Evolutionary conservation across 2,113 vertebrate genomes (phyloP), one percentile per base, ranked within the genome.

Genomic region (Paralichthys olivaceus): DNA sequence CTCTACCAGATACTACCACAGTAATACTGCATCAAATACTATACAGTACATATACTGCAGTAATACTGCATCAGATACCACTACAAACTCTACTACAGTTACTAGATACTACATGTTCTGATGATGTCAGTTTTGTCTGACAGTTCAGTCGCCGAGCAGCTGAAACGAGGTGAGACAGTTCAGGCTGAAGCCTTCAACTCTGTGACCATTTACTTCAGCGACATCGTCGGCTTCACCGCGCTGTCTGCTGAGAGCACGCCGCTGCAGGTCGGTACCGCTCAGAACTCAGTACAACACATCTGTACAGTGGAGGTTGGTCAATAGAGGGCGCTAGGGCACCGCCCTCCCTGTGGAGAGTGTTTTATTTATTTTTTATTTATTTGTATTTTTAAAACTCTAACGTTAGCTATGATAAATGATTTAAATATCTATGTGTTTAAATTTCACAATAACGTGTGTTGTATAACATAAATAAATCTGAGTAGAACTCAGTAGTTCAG

Each of bases 151-250:
- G 96, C 97, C 0, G 96, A 98, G 88, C 97, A 98, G 94, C 86
- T 98, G 82, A 98, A 98, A 80, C 87, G 94, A 0, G 96, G 97
- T 0, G 96, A 97, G 93, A 95, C 95, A 0, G 97, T 98, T 63
- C 94, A 96, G 82, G 96, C 97, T 0, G 96, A 98, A 87, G 96
- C 96, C 1, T 98, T 98, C 1, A 96, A 98, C 90, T 97, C 95
- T 0, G 96, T 98, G 54, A 98, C 97, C 69, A 97, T 98, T 84
- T 97, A 97, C 93, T 98, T 98, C 94, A 98, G 97, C 0, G 97
- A 98, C 90, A 98, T 98, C 0, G 94, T 97, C 37, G 97, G 97
- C 0, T 98, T 98, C 93, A 98, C 97, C 0, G 93, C 96, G 0
- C 87, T 98, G 69, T 98, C 96, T 0, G 97, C 97, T 0, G 95